Conservation (phyloP, 2,797 vertebrate species). For the Lepus townsendii region DNA sequence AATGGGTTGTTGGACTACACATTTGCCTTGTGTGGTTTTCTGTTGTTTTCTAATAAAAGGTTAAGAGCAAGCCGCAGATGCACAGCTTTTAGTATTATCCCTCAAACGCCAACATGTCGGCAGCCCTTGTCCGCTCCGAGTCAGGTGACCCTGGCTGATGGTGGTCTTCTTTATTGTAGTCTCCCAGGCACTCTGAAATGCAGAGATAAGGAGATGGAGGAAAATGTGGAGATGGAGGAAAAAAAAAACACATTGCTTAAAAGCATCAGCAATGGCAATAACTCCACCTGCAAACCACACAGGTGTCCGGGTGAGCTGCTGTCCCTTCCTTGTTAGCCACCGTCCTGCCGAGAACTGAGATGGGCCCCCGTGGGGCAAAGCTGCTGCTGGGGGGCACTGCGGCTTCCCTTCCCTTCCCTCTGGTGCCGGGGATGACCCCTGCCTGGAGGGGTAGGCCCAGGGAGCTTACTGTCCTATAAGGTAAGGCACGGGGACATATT, state of each 20-base stretch:
- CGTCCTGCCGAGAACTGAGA: neutral
- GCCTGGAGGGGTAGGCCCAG: neutral
- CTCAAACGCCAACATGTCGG: neutral
- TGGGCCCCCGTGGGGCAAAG: neutral
- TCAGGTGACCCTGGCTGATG: neutral
- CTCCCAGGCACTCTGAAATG: neutral
- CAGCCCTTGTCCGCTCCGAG: neutral
- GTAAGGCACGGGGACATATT: slow-evolving; percentile 63
- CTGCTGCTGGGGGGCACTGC: too few relatives aligned
- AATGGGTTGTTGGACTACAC: neutral
- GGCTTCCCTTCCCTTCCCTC: neutral
- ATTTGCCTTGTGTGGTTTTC: slow-evolving; percentile 64
- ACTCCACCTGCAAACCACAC: neutral
- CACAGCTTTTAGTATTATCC: neutral
- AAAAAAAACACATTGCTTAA: neutral
- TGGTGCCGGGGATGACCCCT: neutral
- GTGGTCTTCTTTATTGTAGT: slow-evolving; percentile 3
- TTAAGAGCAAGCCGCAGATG: slow-evolving; percentile 20
- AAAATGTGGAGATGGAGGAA: neutral
- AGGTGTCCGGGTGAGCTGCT: neutral
- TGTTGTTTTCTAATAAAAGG: slow-evolving; percentile 62
- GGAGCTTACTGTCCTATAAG: slow-evolving; percentile 63
- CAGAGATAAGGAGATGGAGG: neutral
- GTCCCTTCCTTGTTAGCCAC: neutral
- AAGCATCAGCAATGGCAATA: neutral